A percentile compares a stretch with the other conserved stretches of the same genome.
phyloP scores from a whole-genome alignment of 2,888 invertebrate species.

The Tetranychus piercei region DNA sequence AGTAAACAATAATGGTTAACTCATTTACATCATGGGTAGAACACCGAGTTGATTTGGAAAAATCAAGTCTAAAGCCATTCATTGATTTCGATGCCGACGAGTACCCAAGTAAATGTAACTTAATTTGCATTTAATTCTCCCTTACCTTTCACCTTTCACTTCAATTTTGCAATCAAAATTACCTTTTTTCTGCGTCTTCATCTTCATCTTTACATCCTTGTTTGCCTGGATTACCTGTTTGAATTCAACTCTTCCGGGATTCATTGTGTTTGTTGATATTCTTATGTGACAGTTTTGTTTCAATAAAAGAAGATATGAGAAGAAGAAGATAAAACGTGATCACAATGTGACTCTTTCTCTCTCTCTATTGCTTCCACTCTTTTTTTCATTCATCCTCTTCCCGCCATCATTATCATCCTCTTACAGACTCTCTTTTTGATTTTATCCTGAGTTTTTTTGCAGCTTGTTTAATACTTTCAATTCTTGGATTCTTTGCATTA shows the following conservation, averaged over 20 bases:
- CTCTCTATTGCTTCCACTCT: constrained; percentile 3
- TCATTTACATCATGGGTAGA: neutral
- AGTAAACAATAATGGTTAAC: neutral
- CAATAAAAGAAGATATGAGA: too few relatives aligned
- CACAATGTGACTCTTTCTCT: constrained; percentile 4
- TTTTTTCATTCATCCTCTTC: neutral
- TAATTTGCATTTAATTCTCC: neutral
- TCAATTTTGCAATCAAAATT: neutral
- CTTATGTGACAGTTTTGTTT: too few relatives aligned
- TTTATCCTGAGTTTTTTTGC: neutral
- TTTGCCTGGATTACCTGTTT: neutral
- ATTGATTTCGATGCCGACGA: neutral
- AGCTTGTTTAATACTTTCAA: neutral
- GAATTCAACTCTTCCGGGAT: neutral
- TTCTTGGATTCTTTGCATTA: neutral
- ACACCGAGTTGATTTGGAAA: neutral
- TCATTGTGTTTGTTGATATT: neutral
- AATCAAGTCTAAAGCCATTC: neutral
- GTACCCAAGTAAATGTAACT: neutral
- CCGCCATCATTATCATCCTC: constrained; percentile 2
- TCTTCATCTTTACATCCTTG: too few relatives aligned
- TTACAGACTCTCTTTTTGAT: neutral
- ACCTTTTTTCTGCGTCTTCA: too few relatives aligned
- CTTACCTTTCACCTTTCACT: neutral
- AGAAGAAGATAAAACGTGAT: neutral